Evolutionary conservation across 2,113 vertebrate genomes (phyloP).

Genomic region (Chaetodon auriga): DNA sequence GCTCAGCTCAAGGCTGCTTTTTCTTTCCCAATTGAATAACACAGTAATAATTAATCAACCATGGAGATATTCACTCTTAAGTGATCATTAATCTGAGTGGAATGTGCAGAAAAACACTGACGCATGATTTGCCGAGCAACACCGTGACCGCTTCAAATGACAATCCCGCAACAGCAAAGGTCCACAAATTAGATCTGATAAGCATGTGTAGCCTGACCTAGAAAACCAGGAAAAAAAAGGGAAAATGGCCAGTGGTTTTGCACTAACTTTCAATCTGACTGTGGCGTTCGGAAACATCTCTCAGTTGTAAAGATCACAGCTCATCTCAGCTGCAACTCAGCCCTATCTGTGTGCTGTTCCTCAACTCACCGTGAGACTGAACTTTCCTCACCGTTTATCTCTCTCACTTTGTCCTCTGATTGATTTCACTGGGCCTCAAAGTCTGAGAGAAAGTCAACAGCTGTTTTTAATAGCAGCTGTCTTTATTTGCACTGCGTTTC

Average conservation of each 20-base stretch:
- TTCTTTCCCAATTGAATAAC: not conserved
- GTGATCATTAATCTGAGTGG: not conserved
- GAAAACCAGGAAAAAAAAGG: not conserved
- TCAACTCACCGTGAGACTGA: slow-evolving; percentile 2
- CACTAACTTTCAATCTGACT: not conserved
- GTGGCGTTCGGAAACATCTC: not conserved
- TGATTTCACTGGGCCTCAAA: not conserved
- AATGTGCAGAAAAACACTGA: not conserved
- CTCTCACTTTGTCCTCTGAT: not conserved
- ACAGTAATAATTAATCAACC: not conserved
- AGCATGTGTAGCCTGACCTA: not conserved
- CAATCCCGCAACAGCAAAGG: not conserved
- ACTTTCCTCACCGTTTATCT: slow-evolving; percentile 20
- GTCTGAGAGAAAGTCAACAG: not conserved
- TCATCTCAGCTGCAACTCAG: not conserved
- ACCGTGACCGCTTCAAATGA: not conserved
- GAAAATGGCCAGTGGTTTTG: not conserved
- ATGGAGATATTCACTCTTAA: not conserved
- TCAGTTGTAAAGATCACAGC: not conserved
- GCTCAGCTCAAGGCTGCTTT: not conserved
- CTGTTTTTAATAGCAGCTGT: not conserved
- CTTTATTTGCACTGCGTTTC: not conserved
- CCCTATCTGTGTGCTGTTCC: no score
- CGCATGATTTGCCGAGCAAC: not conserved
- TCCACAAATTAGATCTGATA: not conserved